Percentiles rank a stretch among this genome's conserved stretches.
Conservation (phyloP, 2,113 vertebrate species). For the Elephantulus edwardii region DNA sequence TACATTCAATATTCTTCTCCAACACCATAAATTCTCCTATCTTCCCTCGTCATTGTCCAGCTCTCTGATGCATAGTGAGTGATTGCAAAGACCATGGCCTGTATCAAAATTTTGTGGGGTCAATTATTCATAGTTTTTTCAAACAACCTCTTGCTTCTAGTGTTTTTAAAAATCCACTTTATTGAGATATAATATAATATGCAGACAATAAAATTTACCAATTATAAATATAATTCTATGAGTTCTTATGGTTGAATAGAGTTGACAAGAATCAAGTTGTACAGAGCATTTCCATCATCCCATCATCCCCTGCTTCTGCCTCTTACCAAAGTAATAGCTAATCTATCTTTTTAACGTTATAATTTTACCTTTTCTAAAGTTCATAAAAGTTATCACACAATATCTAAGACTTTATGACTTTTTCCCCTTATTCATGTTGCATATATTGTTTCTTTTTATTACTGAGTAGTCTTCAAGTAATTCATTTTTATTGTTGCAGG, state of each 20-base stretch:
- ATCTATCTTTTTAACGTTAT: neutral
- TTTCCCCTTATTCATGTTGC: neutral
- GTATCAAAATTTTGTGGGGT: too few species aligned
- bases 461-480: neutral
- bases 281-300: neutral
- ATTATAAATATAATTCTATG: too few species aligned
- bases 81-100: too few species aligned
- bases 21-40: too few species aligned
- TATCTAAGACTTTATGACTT: neutral
- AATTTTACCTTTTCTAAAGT: conserved; percentile 1
- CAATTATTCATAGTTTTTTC: too few species aligned
- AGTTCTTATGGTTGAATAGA: neutral
- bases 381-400: neutral
- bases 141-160: too few species aligned
- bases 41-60: too few species aligned
- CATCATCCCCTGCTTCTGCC: fast-evolving
- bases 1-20: too few species aligned
- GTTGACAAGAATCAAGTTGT: neutral
- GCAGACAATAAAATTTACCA: too few species aligned
- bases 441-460: neutral
- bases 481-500: conserved; percentile 81
- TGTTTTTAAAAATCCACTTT: neutral
- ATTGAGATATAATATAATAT: neutral
- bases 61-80: too few species aligned
- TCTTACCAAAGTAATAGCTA: neutral